Evolutionary conservation across 2,113 vertebrate species (phyloP).

Genomic region (Oreochromis spilurus): DNA sequence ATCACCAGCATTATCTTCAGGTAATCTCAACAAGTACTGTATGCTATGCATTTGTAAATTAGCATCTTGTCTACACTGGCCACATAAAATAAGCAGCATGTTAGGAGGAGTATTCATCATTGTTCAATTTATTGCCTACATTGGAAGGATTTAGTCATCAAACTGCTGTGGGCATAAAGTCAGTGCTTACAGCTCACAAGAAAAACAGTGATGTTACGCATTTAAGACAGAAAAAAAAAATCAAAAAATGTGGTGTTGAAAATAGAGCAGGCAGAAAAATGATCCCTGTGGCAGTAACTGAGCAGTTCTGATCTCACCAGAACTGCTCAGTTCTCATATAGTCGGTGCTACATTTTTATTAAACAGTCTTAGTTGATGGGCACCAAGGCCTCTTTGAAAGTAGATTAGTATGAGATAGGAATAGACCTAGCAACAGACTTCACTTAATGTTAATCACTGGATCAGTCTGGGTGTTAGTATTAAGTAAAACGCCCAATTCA

Average conservation of each 20-base stretch:
- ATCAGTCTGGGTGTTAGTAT: background rate
- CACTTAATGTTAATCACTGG: background rate
- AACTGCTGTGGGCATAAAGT: background rate
- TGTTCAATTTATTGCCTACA: background rate
- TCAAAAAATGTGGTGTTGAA: background rate
- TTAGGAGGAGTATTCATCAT: background rate
- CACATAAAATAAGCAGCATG: background rate
- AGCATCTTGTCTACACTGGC: background rate
- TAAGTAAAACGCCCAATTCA: background rate
- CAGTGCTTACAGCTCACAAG: background rate
- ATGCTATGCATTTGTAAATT: background rate
- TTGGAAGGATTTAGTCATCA: background rate
- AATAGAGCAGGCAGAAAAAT: background rate
- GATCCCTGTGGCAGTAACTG: background rate
- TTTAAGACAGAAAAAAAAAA: background rate
- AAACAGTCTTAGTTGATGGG: background rate
- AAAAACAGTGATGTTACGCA: background rate
- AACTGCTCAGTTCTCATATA: background rate
- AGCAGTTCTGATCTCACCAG: background rate
- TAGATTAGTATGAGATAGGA: background rate
- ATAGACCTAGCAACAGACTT: background rate
- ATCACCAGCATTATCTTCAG: background rate
- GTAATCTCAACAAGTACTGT: background rate
- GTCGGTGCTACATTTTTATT: background rate
- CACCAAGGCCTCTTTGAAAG: background rate